Evolutionary conservation across 2,888 invertebrate genomes (phyloP), one percentile per base, ranked within the genome.

Genomic region (Melipona bicolor): DNA sequence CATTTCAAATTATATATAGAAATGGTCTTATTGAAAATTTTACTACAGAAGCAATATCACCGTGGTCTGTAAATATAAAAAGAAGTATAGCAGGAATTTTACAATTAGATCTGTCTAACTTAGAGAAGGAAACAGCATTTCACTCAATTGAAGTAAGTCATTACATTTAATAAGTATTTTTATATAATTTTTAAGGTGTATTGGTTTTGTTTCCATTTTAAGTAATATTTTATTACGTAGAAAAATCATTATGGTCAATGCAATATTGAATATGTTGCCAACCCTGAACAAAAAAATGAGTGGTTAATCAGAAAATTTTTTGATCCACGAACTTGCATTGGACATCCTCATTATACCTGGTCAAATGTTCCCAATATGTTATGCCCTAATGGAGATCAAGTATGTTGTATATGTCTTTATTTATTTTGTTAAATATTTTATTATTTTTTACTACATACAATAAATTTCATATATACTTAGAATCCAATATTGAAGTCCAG

Each of bases 11-110:
- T 6, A 85, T 87, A 11, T 92, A 94, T 62, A 89, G 88, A 19
- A 88, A 88, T 79, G 94, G 94, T 4, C 89, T 92, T 15, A 82
- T 93, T 11, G 88, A 92, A 85, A 94, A 94, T 89, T 92, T 94
- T 43, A 94, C 92, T 65, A 88, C 91, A 15, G 92, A 92, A 84
- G 74, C 81, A 50, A 96, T 96, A 27, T 83, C 84, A 88, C 96
- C 96, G 0, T 97, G 97, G 97, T 95, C 96, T 0, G 96, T 95
- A 36, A 97, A 97, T 91, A 95, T 97, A 77, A 97, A 97, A 91
- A 94, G 97, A 71, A 97, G 96, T 1, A 95, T 97, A 67, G 96
- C 96, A 1, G 95, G 96, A 24, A 96, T 96, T 85, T 95, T 97
- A 52, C 97, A 97, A 90, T 93, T 97, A 52, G 96, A 96, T 86